Percentiles rank a stretch among this genome's conserved stretches.
These are phyloP conservation scores for Camponotus fellah DNA, from an alignment of 2,888 invertebrate species.

Conservation along the genomic window DNA sequence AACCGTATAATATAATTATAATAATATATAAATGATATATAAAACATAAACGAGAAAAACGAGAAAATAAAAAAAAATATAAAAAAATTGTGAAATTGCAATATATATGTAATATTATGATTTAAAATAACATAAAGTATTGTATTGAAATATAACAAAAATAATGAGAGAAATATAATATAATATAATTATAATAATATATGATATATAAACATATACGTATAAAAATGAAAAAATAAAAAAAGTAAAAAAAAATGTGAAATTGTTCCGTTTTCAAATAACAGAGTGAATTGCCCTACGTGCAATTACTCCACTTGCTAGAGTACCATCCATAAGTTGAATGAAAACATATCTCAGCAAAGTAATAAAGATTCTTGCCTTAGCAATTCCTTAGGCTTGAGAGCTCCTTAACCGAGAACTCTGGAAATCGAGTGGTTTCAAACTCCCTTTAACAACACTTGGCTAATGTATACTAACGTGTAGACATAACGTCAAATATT, in stretches of 20 bases:
- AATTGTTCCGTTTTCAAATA: slow-evolving; percentile 27
- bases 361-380: slow-evolving; percentile 43
- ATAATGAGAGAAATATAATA: not conserved
- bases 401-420: slow-evolving; percentile 40
- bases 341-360: slow-evolving; percentile 40
- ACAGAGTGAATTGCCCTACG: slow-evolving; percentile 5
- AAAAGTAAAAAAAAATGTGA: not conserved
- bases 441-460: slow-evolving; percentile 42
- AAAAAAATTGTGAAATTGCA: not conserved
- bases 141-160: not conserved
- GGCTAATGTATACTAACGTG: slow-evolving; percentile 32
- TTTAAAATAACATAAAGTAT: not conserved
- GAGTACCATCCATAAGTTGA: slow-evolving; percentile 19
- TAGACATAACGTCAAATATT: slow-evolving; percentile 25
- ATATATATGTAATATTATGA: not conserved
- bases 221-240: not conserved
- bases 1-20: not conserved
- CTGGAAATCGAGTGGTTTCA: slow-evolving; percentile 36
- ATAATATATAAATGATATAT: no score
- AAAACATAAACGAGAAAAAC: not conserved
- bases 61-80: not conserved
- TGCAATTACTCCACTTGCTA: slow-evolving; percentile 21
- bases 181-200: not conserved
- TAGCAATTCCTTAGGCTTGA: slow-evolving; percentile 38
- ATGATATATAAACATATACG: no score